Percentiles rank a stretch among this genome's conserved stretches.
Conservation (phyloP, 2,113 vertebrate species). For the Daphoenositta chrysoptera region DNA sequence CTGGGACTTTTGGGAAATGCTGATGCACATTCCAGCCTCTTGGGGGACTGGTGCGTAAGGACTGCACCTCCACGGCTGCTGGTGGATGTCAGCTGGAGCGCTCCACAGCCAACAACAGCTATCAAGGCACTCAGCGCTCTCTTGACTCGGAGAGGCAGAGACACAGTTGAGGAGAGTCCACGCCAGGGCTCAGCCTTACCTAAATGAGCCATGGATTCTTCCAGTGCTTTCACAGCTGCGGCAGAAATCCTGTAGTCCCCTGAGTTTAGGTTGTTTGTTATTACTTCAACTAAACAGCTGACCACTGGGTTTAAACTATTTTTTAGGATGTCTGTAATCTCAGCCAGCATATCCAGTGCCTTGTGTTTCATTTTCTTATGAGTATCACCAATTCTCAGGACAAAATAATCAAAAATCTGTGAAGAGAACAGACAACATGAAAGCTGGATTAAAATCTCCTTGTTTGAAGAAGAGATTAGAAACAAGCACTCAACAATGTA, state of each 20-base stretch:
- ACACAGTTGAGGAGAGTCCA: background rate
- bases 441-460: background rate
- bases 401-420: slow-evolving; percentile 74
- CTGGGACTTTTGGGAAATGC: background rate
- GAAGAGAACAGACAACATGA: background rate
- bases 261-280: slow-evolving; percentile 72
- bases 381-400: slow-evolving; percentile 68
- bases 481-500: background rate
- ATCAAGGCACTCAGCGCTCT: background rate
- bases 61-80: background rate
- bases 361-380: slow-evolving; percentile 73
- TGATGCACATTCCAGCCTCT: background rate
- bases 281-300: background rate
- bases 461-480: background rate
- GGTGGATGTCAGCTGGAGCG: background rate
- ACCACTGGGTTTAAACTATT: slow-evolving; percentile 54
- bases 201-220: slow-evolving; percentile 42
- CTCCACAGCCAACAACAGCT: background rate
- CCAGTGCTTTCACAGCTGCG: slow-evolving; percentile 24
- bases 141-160: background rate
- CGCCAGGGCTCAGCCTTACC: slow-evolving; percentile 47
- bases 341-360: slow-evolving; percentile 20
- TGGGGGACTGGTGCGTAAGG: background rate
- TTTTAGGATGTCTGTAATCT: slow-evolving; percentile 41
- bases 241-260: slow-evolving; percentile 46